phyloP scores from a whole-genome alignment of 2,888 invertebrate genomes.

The Tinea semifulvella region DNA sequence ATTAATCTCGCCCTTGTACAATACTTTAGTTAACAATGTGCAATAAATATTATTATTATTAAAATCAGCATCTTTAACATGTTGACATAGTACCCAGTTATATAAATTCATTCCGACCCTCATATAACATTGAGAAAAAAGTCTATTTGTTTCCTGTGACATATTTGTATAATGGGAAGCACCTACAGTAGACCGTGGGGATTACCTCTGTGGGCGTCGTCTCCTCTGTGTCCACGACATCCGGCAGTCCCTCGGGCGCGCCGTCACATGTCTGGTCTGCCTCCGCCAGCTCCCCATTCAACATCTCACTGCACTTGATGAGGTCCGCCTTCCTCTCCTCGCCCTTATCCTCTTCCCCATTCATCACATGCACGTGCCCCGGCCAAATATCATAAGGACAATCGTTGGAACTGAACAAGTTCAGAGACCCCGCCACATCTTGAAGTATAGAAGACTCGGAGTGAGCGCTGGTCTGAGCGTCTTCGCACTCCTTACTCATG shows the following conservation, averaged over 20 bases:
- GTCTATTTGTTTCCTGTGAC: slow-evolving; percentile 14
- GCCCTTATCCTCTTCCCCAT: slow-evolving; percentile 31
- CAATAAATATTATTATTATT: too few species aligned
- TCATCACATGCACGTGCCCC: slow-evolving; percentile 33
- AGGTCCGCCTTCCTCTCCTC: slow-evolving; percentile 56
- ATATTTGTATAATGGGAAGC: slow-evolving; percentile 51
- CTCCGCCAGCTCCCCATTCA: slow-evolving; percentile 81
- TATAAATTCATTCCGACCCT: too few species aligned
- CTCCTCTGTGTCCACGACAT: slow-evolving; percentile 60
- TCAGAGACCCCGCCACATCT: slow-evolving; percentile 56
- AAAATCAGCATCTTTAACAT: too few species aligned
- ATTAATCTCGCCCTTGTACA: too few species aligned
- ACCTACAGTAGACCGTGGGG: slow-evolving; percentile 55
- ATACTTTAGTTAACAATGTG: too few species aligned
- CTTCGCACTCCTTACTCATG: slow-evolving; percentile 31
- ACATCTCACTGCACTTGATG: slow-evolving; percentile 46
- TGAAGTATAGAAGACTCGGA: slow-evolving; percentile 46
- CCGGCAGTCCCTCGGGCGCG: slow-evolving; percentile 45
- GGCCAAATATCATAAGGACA: slow-evolving; percentile 53
- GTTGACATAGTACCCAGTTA: too few species aligned
- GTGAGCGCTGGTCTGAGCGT: slow-evolving; percentile 32
- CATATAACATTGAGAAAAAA: too few species aligned
- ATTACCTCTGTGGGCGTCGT: slow-evolving; percentile 63
- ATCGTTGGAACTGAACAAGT: slow-evolving; percentile 44
- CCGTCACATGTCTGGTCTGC: slow-evolving; percentile 75